Conservation (phyloP, 2,113 vertebrate genomes). For the Neoarius graeffei region DNA sequence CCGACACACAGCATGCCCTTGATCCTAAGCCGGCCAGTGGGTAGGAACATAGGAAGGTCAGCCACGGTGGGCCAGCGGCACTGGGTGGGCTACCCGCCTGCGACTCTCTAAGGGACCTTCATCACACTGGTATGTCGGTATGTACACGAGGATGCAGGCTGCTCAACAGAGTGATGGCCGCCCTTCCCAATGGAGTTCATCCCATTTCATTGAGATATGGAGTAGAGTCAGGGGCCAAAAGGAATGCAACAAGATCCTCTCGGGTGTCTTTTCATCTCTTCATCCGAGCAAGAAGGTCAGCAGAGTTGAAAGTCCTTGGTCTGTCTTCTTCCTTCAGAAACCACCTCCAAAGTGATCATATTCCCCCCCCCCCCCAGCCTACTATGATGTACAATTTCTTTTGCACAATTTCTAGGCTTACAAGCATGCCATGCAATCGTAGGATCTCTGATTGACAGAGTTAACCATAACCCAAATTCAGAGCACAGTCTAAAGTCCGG, state of each 20-base stretch:
- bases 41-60: constrained; percentile 72
- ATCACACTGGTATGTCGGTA: constrained; percentile 75
- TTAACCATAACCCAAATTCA: neutral
- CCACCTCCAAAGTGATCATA: neutral
- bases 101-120: constrained; percentile 66
- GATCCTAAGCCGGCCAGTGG: constrained; percentile 66
- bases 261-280: neutral
- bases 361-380: neutral
- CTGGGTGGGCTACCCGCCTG: constrained; percentile 74
- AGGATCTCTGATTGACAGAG: neutral
- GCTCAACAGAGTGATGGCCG: constrained; percentile 20
- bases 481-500: neutral
- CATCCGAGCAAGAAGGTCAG: neutral
- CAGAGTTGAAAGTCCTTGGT: neutral
- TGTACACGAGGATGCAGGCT: constrained; percentile 54
- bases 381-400: neutral
- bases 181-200: constrained; percentile 34
- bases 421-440: neutral
- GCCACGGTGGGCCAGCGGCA: constrained; percentile 57
- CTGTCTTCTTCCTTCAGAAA: neutral
- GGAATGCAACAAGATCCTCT: constrained; percentile 6
- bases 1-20: constrained; percentile 68
- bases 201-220: constrained; percentile 35
- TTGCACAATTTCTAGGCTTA: neutral
- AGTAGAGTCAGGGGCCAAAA: neutral